A percentile compares a stretch with the other conserved stretches of the same genome.
These are phyloP conservation scores for Quiscalus mexicanus DNA, from an alignment of 2,113 vertebrate species.

Conservation along the genomic window DNA sequence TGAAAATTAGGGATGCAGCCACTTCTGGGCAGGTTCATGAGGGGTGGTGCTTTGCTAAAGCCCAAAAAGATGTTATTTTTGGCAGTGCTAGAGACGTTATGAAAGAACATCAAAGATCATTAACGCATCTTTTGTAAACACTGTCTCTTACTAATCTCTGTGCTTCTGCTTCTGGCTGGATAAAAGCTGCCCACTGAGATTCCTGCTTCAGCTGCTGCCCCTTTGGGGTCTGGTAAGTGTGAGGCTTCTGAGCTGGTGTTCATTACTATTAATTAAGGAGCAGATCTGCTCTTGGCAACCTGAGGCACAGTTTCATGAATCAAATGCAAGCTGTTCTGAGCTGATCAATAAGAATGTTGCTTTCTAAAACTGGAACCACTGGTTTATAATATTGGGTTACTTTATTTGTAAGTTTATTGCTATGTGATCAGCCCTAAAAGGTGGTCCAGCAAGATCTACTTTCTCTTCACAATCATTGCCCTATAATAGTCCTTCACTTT, in stretches of 20 bases:
- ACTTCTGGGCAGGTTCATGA: neutral
- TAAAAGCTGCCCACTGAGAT: neutral
- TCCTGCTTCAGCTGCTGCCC: neutral
- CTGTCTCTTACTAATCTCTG: neutral
- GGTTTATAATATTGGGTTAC: neutral
- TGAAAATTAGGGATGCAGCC: neutral
- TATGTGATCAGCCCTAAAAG: neutral
- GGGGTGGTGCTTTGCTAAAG: neutral
- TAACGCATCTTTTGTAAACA: neutral
- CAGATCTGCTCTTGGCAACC: constrained; percentile 10
- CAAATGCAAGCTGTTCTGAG: neutral
- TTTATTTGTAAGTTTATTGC: constrained; percentile 10
- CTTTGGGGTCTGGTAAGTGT: neutral
- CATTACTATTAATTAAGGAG: constrained; percentile 51
- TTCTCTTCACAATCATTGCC: neutral
- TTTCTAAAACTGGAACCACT: neutral
- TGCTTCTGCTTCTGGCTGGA: neutral
- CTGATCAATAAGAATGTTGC: constrained; percentile 13
- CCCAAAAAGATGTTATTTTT: neutral
- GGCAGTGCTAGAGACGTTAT: neutral
- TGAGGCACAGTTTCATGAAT: constrained; percentile 16
- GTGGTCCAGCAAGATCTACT: neutral
- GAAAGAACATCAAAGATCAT: neutral
- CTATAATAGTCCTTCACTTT: neutral
- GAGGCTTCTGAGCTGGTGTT: constrained; percentile 12